These are phyloP conservation scores for Thera britannica DNA, from an alignment of 2,888 invertebrate genomes.

Conservation along the genomic window DNA sequence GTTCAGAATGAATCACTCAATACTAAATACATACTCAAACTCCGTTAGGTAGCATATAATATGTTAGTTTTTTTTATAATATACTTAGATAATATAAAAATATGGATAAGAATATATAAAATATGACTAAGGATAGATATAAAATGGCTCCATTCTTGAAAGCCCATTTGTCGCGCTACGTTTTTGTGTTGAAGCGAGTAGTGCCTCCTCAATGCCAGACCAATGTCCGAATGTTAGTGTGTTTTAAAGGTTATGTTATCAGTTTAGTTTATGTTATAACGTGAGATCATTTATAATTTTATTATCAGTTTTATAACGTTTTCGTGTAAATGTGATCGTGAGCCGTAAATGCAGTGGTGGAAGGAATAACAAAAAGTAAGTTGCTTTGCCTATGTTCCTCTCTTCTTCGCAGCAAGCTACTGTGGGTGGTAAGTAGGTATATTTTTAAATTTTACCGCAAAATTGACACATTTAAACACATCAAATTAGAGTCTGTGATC, in stretches of 20 bases:
- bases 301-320: constrained; percentile 5
- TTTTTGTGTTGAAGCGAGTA: constrained; percentile 1
- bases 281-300: neutral
- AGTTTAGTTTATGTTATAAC: constrained; percentile 1
- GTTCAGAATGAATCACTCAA: no score
- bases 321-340: neutral
- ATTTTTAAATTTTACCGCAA: neutral
- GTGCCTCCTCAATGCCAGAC: constrained; percentile 13
- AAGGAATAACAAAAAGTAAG: neutral
- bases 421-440: no score
- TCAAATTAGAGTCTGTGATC: no score
- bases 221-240: constrained; percentile 9
- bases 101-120: no score
- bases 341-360: neutral
- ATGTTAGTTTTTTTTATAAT: no score
- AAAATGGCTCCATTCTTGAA: no score
- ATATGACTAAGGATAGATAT: no score
- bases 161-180: neutral
- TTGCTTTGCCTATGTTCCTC: neutral
- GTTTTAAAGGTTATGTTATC: constrained; percentile 9
- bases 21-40: no score
- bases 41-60: no score
- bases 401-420: no score
- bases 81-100: no score
- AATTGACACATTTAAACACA: neutral